Conservation (phyloP, 2,888 invertebrate species). For the Melanotus villosus region DNA sequence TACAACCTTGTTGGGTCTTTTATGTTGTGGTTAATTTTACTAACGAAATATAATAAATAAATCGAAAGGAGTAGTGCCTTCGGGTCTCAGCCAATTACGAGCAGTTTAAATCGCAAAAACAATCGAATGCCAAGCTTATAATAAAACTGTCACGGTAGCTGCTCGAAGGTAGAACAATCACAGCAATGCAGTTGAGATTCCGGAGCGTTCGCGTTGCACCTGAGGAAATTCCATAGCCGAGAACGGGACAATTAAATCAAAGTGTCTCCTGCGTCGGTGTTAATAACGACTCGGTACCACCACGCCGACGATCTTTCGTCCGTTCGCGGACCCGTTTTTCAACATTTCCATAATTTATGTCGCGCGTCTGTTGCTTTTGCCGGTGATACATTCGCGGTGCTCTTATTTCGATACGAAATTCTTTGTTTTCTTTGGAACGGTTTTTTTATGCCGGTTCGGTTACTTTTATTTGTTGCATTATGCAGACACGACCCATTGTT, state of each 20-base stretch:
- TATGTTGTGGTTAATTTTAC: background rate
- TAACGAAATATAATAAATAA: constrained; percentile 9
- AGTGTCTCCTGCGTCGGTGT: constrained; percentile 62
- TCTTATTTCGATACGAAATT: constrained; percentile 30
- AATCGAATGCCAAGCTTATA: constrained; percentile 52
- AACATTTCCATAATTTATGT: constrained; percentile 61
- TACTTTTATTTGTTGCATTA: constrained; percentile 56
- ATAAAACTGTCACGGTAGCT: constrained; percentile 58
- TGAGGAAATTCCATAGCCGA: constrained; percentile 61
- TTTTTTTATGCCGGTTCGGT: constrained; percentile 55
- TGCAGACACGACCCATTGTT: constrained; percentile 59
- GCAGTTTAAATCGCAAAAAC: constrained; percentile 48
- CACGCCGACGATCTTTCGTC: constrained; percentile 54
- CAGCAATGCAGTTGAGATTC: constrained; percentile 52
- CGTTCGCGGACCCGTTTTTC: constrained; percentile 51
- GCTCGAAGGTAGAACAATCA: constrained; percentile 51
- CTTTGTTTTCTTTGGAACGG: constrained; percentile 45
- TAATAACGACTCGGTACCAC: constrained; percentile 60
- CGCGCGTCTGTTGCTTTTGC: constrained; percentile 50
- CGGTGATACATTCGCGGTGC: constrained; percentile 14
- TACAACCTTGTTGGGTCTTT: no score
- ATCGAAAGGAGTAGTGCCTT: background rate
- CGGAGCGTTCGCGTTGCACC: constrained; percentile 58
- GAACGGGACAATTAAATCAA: constrained; percentile 66
- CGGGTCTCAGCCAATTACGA: constrained; percentile 46